Evolutionary conservation across 2,113 vertebrate species (phyloP).

Genomic region (Grantiella picta): DNA sequence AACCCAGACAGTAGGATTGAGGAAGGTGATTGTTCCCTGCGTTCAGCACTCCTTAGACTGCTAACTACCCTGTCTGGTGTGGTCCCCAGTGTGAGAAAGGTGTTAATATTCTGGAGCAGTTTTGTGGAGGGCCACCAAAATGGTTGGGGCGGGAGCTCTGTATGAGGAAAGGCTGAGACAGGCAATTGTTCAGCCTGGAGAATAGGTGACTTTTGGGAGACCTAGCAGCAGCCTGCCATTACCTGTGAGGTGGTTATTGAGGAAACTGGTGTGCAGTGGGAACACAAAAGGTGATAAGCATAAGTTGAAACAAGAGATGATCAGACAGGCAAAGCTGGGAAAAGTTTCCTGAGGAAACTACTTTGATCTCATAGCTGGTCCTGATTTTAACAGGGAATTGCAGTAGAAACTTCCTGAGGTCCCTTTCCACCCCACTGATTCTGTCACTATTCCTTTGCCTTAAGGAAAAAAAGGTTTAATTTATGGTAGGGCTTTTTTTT

Average conservation of each 20-base stretch:
- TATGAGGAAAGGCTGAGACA: not conserved
- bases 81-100: not conserved
- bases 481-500: not conserved
- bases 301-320: not conserved
- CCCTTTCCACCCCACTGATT: not conserved
- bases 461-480: not conserved
- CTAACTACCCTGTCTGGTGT: not conserved
- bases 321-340: not conserved
- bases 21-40: not conserved
- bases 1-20: too few species aligned
- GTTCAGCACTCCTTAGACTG: not conserved
- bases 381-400: not conserved
- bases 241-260: not conserved
- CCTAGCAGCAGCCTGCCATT: not conserved
- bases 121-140: not conserved
- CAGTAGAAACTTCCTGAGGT: not conserved
- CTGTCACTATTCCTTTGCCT: not conserved
- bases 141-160: not conserved
- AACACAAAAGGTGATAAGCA: rapidly evolving
- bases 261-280: not conserved
- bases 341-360: not conserved
- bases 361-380: not conserved
- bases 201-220: not conserved
- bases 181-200: not conserved
- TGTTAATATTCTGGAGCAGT: not conserved